Evolutionary conservation across 2,888 invertebrate genomes (phyloP).

Genomic region (Napeogenes inachia): DNA sequence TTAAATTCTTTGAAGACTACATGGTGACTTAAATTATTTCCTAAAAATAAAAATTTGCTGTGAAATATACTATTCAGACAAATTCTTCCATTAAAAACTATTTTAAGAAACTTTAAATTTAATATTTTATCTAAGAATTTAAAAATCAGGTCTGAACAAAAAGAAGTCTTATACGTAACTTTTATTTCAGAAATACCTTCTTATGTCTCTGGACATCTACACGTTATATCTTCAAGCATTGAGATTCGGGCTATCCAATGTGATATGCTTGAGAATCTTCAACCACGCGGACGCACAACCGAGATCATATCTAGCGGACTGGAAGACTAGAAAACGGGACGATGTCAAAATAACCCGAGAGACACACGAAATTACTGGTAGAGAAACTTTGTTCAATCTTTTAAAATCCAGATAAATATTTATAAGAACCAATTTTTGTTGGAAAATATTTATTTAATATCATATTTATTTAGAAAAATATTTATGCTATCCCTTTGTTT

Average conservation of each 20-base stretch:
- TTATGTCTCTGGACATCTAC: slow-evolving; percentile 79
- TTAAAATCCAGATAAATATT: neutral
- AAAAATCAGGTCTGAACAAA: neutral
- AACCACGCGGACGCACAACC: slow-evolving; percentile 77
- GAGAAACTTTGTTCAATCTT: slow-evolving; percentile 32
- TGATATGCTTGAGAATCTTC: slow-evolving; percentile 82
- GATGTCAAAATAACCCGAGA: slow-evolving; percentile 53
- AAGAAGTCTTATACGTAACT: neutral
- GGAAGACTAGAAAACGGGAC: slow-evolving; percentile 45
- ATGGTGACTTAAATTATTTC: slow-evolving; percentile 67
- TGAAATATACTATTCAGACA: too few relatives aligned
- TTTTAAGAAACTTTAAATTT: too few relatives aligned
- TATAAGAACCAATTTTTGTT: too few relatives aligned
- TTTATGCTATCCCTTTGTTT: too few relatives aligned
- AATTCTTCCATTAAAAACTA: too few relatives aligned
- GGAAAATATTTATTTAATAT: too few relatives aligned
- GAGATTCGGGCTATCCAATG: slow-evolving; percentile 80
- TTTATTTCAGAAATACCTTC: slow-evolving; percentile 59
- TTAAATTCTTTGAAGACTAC: slow-evolving; percentile 90
- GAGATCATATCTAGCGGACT: slow-evolving; percentile 69
- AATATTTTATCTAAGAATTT: too few relatives aligned
- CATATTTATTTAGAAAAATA: too few relatives aligned
- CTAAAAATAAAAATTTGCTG: neutral
- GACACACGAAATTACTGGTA: slow-evolving; percentile 57
- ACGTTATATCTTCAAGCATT: slow-evolving; percentile 81